Conservation (phyloP, 1,140 invertebrate genomes). For the Trichoplusia ni region DNA sequence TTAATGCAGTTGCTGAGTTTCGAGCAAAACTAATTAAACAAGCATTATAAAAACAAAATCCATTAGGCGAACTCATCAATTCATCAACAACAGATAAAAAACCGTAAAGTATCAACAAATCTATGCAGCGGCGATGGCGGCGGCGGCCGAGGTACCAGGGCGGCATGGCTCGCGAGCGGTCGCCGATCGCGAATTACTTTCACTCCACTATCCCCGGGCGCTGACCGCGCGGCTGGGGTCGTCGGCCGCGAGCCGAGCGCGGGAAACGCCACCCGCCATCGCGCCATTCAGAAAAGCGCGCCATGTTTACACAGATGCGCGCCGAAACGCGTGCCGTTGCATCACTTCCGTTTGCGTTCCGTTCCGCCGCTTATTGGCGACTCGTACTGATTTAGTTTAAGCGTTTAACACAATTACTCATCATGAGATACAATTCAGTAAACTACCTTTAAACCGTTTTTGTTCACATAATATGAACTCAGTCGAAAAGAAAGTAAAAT, state of each 20-base stretch:
- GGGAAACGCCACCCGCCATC: conserved; percentile 68
- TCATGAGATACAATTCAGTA: too few species aligned
- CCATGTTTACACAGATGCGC: conserved; percentile 80
- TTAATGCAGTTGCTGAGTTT: neutral
- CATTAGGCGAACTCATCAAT: conserved; percentile 13
- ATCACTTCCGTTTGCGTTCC: conserved; percentile 78
- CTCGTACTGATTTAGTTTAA: conserved; percentile 60
- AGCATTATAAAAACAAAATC: neutral
- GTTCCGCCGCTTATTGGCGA: conserved; percentile 56
- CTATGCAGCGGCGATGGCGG: conserved; percentile 34
- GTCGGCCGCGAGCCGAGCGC: conserved; percentile 65
- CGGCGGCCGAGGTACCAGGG: conserved; percentile 59
- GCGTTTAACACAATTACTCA: conserved; percentile 38
- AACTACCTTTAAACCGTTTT: too few species aligned
- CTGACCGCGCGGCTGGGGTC: conserved; percentile 75
- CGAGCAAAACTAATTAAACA: neutral
- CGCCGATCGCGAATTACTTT: conserved; percentile 79
- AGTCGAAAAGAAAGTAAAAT: too few species aligned
- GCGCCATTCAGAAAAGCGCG: conserved; percentile 77
- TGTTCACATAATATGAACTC: too few species aligned
- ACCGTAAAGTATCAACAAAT: conserved; percentile 42
- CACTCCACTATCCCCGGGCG: conserved; percentile 78
- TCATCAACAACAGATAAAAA: conserved; percentile 15
- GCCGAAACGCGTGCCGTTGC: conserved; percentile 75
- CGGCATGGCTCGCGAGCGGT: conserved; percentile 67